These are phyloP conservation scores for Acipenser oxyrinchus DNA, from an alignment of 2,797 vertebrate genomes.

Conservation along the genomic window DNA sequence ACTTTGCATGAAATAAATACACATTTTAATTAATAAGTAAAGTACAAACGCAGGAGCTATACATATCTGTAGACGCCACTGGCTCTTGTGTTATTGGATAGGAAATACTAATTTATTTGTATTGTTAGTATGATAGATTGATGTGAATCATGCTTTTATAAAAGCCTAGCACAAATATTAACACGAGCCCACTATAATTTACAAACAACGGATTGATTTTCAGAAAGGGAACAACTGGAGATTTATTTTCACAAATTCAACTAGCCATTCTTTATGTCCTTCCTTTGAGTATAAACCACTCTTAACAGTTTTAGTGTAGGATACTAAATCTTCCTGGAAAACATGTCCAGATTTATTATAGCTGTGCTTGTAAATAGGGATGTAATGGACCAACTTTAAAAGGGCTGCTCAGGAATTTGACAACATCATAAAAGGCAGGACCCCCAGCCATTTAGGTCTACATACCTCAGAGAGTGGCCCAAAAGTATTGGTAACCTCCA, in stretches of 20 bases:
- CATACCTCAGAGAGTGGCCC: too few species aligned
- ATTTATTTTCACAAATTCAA: conserved; percentile 2
- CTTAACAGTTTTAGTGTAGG: conserved; percentile 5
- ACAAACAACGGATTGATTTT: not conserved
- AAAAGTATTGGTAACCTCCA: too few species aligned
- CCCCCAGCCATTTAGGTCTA: too few species aligned
- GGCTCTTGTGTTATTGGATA: not conserved
- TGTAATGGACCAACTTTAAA: not conserved
- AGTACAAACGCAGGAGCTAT: not conserved
- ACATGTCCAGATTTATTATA: not conserved
- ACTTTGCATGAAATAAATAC: too few species aligned
- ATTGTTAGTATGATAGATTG: not conserved
- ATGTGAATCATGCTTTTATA: not conserved
- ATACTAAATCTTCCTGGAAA: conserved; percentile 2
- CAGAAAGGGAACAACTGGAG: not conserved
- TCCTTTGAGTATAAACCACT: conserved; percentile 3
- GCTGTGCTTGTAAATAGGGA: conserved; percentile 6
- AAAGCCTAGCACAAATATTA: too few species aligned
- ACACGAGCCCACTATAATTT: not conserved
- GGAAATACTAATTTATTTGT: not conserved
- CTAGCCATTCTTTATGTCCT: not conserved
- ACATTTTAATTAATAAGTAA: too few species aligned
- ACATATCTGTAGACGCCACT: not conserved
- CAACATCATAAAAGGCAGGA: not conserved
- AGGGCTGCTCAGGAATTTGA: not conserved